Evolutionary conservation across 2,797 vertebrate species (phyloP), one percentile per base, ranked within the genome.

Genomic region (Leucoraja ocellata): DNA sequence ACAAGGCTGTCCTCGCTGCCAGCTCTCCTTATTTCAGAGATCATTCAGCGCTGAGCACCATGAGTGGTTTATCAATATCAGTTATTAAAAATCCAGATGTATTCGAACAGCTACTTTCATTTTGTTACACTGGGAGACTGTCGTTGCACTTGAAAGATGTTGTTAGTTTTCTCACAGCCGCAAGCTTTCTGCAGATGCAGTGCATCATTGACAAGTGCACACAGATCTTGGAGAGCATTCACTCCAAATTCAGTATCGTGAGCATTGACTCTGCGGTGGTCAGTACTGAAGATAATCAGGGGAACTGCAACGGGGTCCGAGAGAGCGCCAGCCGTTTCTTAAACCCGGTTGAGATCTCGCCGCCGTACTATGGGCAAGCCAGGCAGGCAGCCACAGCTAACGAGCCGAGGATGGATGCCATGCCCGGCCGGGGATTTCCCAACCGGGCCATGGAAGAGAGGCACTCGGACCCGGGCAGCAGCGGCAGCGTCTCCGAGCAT

Each of bases 61-160:
- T 99, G 99, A 99, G 98, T 94, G 99, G 98, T 96, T 97, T 99
- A 95, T 99, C 98, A 58, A 99, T 99, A 96, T 99, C 98, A 0
- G 99, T 99, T 95, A 99, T 99, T 95, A 99, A 99, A 95, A 99
- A 97, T 94, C 99, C 99, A 25, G 98, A 97, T 93, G 99, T 99
- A 94, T 99, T 99, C 93, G 99, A 99, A 95, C 98, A 98, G 97
- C 96, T 99, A 94, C 97, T 99, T 81, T 97, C 98, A 9, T 99
- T 99, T 96, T 99, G 99, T 96, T 99, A 99, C 97, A 99, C 99
- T 93, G 99, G 99, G 96, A 98, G 97, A 95, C 99, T 99, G 98
- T 98, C 98, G 92, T 95, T 99, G 95, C 98, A 98, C 94, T 97
- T 99, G 94, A 99, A 99, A 95, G 99, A 99, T 76, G 98, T 99